phyloP scores from a whole-genome alignment of 2,888 invertebrate species.

The Mesorhabditis spiculigera region DNA sequence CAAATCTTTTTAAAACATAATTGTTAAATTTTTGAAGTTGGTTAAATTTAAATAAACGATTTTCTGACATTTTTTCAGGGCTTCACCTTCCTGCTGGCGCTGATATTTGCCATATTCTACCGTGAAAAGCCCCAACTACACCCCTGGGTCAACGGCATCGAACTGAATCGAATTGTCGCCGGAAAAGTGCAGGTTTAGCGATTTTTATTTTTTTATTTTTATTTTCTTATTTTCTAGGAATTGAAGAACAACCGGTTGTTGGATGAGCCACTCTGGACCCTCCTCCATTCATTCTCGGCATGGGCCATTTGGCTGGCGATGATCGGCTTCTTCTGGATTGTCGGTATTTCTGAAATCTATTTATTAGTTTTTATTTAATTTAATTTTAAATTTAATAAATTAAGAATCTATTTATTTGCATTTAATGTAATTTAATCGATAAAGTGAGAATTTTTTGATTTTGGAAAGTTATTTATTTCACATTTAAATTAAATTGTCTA shows the following conservation, averaged over 20 bases:
- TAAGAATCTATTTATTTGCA: not conserved
- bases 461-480: not conserved
- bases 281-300: slow-evolving; percentile 42
- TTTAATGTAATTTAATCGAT: too few species aligned
- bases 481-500: not conserved
- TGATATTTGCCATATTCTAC: slow-evolving; percentile 47
- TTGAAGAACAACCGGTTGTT: slow-evolving; percentile 23
- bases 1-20: not conserved
- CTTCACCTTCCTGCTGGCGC: slow-evolving; percentile 18
- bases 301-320: slow-evolving; percentile 43
- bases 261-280: slow-evolving; percentile 18
- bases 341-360: not conserved
- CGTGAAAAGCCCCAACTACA: slow-evolving; percentile 46
- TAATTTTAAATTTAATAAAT: too few species aligned
- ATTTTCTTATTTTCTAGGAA: slow-evolving; percentile 13
- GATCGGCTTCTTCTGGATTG: slow-evolving; percentile 35
- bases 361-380: too few species aligned
- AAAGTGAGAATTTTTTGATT: not conserved
- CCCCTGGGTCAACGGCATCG: slow-evolving; percentile 48
- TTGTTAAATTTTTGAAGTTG: not conserved
- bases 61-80: slow-evolving; percentile 3
- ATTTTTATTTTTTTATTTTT: not conserved
- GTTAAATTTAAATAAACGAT: not conserved
- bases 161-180: slow-evolving; percentile 45
- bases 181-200: slow-evolving; percentile 42